Conservation (phyloP, 1,140 invertebrate genomes). For the Scaptomyza hsui region DNA sequence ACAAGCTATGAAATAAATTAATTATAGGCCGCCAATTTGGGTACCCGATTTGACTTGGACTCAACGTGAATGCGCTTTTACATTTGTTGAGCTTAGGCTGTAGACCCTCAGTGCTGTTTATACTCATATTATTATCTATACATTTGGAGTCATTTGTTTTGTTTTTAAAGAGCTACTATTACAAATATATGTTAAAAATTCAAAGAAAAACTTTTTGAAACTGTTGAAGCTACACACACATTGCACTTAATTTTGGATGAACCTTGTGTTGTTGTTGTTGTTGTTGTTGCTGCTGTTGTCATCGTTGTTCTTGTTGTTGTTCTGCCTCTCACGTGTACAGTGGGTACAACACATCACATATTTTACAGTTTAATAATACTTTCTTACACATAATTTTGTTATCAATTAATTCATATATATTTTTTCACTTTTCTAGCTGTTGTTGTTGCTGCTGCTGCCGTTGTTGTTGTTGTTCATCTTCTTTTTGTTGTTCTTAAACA, state of each 20-base stretch:
- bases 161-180: constrained; percentile 26
- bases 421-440: constrained; percentile 36
- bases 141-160: constrained; percentile 24
- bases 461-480: constrained; percentile 4
- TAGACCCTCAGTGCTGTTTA: constrained; percentile 30
- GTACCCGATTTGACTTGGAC: constrained; percentile 13
- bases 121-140: constrained; percentile 31
- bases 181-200: constrained; percentile 28
- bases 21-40: constrained; percentile 20
- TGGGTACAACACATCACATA: constrained; percentile 64
- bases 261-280: constrained; percentile 11
- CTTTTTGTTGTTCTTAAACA: neutral
- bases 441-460: constrained; percentile 30
- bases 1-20: constrained; percentile 36
- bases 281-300: constrained; percentile 7
- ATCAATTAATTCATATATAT: constrained; percentile 65
- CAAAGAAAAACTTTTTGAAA: constrained; percentile 8
- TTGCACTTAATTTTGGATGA: constrained; percentile 38
- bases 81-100: constrained; percentile 11
- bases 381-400: constrained; percentile 75
- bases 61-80: constrained; percentile 1
- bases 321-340: constrained; percentile 25
- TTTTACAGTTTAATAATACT: constrained; percentile 82
- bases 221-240: constrained; percentile 21
- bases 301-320: constrained; percentile 25